Evolutionary conservation across 2,797 vertebrate genomes (phyloP).

Genomic region (Malacoctenus gilli): DNA sequence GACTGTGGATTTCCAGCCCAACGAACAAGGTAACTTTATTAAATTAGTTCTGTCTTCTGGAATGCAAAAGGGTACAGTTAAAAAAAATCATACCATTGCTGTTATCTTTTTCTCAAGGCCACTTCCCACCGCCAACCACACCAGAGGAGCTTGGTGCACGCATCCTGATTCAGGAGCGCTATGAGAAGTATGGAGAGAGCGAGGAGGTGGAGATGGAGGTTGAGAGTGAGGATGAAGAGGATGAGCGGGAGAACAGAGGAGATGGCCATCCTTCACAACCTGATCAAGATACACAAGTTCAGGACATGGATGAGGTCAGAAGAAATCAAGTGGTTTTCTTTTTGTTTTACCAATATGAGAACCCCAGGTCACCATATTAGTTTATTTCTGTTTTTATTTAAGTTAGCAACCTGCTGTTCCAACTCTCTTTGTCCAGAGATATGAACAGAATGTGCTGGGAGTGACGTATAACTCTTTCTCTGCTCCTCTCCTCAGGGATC

Average conservation of each 20-base stretch:
- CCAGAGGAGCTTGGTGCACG: slow-evolving; percentile 97
- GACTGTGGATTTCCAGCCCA: slow-evolving; percentile 98
- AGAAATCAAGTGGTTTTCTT: neutral
- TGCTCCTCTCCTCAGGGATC: slow-evolving; percentile 85
- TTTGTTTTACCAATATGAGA: too few relatives aligned
- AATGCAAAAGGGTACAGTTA: neutral
- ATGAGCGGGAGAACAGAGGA: slow-evolving; percentile 82
- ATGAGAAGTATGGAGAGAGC: slow-evolving; percentile 98
- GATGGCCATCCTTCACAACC: slow-evolving; percentile 86
- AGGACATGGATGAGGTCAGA: slow-evolving; percentile 98
- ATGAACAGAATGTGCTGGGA: neutral
- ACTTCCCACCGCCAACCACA: slow-evolving; percentile 98
- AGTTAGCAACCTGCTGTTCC: neutral
- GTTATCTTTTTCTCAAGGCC: slow-evolving; percentile 78
- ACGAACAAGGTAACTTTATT: slow-evolving; percentile 87
- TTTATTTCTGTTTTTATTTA: neutral
- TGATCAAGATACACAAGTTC: slow-evolving; percentile 97
- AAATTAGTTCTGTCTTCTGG: neutral
- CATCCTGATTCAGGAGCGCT: slow-evolving; percentile 97
- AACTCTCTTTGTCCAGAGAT: too few relatives aligned
- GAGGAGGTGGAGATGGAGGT: slow-evolving; percentile 99
- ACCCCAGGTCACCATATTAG: too few relatives aligned
- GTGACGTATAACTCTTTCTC: neutral
- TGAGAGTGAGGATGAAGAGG: slow-evolving; percentile 96
- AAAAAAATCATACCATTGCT: neutral